phyloP scores from a whole-genome alignment of 2,888 invertebrate species.

The Amphipoea oculea region DNA sequence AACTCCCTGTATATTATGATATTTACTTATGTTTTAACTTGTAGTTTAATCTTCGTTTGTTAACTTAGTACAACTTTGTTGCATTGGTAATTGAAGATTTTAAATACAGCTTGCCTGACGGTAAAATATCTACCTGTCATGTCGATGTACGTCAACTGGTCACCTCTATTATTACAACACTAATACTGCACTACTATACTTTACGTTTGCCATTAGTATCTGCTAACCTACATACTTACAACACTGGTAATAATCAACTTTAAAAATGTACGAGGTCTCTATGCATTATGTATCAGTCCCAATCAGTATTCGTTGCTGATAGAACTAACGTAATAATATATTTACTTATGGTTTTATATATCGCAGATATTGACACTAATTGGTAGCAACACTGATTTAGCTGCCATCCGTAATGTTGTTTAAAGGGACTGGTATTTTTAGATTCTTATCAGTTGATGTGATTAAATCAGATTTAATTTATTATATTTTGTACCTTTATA shows the following conservation, averaged over 20 bases:
- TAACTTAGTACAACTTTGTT: neutral
- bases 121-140: constrained; percentile 18
- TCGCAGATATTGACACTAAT: constrained; percentile 65
- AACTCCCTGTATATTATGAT: neutral
- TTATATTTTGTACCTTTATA: constrained; percentile 14
- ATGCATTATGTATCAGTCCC: constrained; percentile 65
- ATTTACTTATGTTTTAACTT: neutral
- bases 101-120: constrained; percentile 4
- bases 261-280: constrained; percentile 50
- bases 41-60: neutral
- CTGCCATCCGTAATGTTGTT: constrained; percentile 55
- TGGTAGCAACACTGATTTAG: constrained; percentile 65
- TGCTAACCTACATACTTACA: constrained; percentile 60
- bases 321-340: constrained; percentile 41
- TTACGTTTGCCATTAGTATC: constrained; percentile 55
- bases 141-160: neutral
- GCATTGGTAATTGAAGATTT: constrained; percentile 2
- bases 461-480: constrained; percentile 38
- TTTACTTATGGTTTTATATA: constrained; percentile 56
- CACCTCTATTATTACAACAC: constrained; percentile 37
- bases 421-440: constrained; percentile 48
- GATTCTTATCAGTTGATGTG: constrained; percentile 50
- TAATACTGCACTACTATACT: constrained; percentile 19
- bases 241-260: constrained; percentile 59
- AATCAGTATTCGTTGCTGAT: constrained; percentile 61